Evolutionary conservation across 2,113 vertebrate species (phyloP), one percentile per base, ranked within the genome.

Genomic region (Arenaria interpres): DNA sequence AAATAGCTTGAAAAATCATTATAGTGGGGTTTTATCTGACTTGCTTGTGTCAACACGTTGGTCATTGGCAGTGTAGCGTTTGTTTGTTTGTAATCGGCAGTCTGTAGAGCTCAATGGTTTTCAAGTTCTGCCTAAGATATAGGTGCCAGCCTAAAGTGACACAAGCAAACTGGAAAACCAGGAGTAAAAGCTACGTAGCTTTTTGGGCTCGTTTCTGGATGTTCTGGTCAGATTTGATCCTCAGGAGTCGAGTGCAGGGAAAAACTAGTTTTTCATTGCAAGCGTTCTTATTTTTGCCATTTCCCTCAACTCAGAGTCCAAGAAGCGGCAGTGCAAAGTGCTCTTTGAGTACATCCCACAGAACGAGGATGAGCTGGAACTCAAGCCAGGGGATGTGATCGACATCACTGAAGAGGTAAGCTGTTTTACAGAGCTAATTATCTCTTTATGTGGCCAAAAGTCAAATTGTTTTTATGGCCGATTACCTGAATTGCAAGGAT

Each of bases 281-380:
- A 50, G 30, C 1, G 2, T 50, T 78, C 88, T 96, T 48, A 86
- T 33, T 46, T 35, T 21, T 51, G 43, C 87, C 48, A 4, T 97
- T 69, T 97, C 62, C 28, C 23, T 97, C 81, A 33, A 43, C 39
- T 50, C 97, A 99, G 99, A 96, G 96, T 96, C 97, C 6, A 99
- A 98, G 97, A 99, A 98, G 90, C 97, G 98, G 7, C 99, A 98
- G 88, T 99, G 99, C 97, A 99, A 98, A 96, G 99, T 95, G 59
- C 90, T 99, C 72, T 99, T 98, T 32, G 99, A 99, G 1, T 99
- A 99, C 73, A 30, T 98, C 87, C 99, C 99, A 0, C 98, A 99
- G 97, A 99, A 99, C 6, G 99, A 99, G 72, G 99, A 99, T 54
- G 99, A 99, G 93, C 97, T 99, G 96, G 99, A 99, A 30, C 98